These are phyloP conservation scores for Emydoidea blandingii DNA, from an alignment of 2,797 vertebrate genomes.

Conservation along the genomic window DNA sequence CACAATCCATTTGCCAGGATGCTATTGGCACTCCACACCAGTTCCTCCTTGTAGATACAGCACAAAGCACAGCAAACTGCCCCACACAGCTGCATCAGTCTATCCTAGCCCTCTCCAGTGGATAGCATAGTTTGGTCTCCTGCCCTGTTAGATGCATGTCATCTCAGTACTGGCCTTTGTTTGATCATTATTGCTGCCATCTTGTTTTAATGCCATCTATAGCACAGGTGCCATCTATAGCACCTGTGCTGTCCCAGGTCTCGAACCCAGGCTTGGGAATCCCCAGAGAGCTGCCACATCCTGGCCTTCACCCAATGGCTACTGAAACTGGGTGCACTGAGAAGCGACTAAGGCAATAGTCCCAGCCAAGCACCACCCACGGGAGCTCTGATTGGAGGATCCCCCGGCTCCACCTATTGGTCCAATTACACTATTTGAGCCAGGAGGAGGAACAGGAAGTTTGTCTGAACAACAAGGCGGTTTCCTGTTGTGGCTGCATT, in stretches of 20 bases:
- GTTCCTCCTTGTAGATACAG: background rate
- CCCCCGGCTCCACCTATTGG: too few species aligned
- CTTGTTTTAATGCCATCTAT: rapidly evolving
- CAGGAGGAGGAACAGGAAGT: background rate
- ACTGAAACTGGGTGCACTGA: too few species aligned
- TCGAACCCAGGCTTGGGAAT: too few species aligned
- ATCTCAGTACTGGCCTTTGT: background rate
- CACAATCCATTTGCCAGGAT: background rate
- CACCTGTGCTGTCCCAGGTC: too few species aligned
- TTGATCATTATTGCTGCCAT: background rate
- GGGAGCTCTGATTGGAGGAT: too few species aligned
- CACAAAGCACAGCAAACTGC: background rate
- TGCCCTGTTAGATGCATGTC: background rate
- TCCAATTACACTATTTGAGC: background rate
- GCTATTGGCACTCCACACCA: background rate
- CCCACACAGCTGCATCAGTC: background rate
- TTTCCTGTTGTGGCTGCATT: background rate
- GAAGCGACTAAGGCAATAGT: too few species aligned
- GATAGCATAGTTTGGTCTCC: background rate
- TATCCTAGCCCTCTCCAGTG: background rate
- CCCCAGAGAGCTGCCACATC: too few species aligned
- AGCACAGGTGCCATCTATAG: background rate
- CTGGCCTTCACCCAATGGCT: too few species aligned
- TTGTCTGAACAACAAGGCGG: background rate
- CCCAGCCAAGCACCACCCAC: too few species aligned